These are phyloP conservation scores for Tragopan temminckii DNA, from an alignment of 2,797 vertebrate species.

Conservation along the genomic window DNA sequence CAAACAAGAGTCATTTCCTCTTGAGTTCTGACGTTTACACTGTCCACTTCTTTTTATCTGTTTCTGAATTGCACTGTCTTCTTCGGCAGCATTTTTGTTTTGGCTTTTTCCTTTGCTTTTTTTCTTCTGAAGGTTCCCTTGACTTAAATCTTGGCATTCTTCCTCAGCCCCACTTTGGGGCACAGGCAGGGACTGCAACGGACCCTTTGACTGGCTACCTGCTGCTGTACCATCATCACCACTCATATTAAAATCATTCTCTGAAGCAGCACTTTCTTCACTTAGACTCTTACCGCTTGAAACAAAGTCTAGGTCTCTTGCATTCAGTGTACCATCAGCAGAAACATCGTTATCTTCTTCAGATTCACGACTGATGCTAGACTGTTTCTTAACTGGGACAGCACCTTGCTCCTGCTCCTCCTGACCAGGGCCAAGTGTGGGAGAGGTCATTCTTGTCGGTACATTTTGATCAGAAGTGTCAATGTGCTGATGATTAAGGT, in stretches of 20 bases:
- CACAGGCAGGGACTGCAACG: slow-evolving; percentile 68
- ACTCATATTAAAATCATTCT: slow-evolving; percentile 83
- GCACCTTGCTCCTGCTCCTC: slow-evolving; percentile 80
- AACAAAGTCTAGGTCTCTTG: slow-evolving; percentile 85
- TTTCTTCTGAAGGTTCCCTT: slow-evolving; percentile 88
- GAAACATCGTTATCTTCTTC: slow-evolving; percentile 80
- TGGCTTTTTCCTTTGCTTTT: slow-evolving; percentile 88
- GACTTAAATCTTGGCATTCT: slow-evolving; percentile 81
- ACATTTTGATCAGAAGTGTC: slow-evolving; percentile 80
- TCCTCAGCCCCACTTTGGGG: slow-evolving; percentile 83
- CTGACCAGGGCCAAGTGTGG: slow-evolving; percentile 75
- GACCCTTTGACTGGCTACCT: slow-evolving; percentile 72
- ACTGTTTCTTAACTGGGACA: slow-evolving; percentile 77
- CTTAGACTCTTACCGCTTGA: slow-evolving; percentile 84
- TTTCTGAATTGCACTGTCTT: slow-evolving; percentile 85
- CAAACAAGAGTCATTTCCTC: slow-evolving; percentile 85
- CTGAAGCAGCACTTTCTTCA: slow-evolving; percentile 83
- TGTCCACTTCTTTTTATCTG: slow-evolving; percentile 86
- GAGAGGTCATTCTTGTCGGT: slow-evolving; percentile 75
- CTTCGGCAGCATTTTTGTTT: slow-evolving; percentile 84
- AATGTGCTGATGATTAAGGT: slow-evolving; percentile 81
- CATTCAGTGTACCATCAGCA: slow-evolving; percentile 80
- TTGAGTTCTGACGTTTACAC: slow-evolving; percentile 90
- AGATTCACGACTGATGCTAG: slow-evolving; percentile 75
- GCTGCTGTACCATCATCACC: slow-evolving; percentile 82